phyloP scores from a whole-genome alignment of 2,113 vertebrate genomes.

The Peromyscus maniculatus region DNA sequence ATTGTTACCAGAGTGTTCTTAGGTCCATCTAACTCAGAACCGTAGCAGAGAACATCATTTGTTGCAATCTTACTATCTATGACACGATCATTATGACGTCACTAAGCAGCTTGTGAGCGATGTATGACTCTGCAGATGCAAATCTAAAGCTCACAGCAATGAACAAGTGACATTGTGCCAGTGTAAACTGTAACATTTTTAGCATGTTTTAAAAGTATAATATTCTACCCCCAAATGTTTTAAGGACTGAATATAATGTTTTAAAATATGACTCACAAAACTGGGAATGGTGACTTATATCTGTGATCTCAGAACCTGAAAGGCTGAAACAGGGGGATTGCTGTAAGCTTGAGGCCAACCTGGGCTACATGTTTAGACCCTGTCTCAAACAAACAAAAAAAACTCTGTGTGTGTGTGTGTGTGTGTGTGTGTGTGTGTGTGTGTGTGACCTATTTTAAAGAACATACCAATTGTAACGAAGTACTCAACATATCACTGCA shows the following conservation, averaged over 20 bases:
- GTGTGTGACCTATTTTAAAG: neutral
- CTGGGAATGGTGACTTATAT: neutral
- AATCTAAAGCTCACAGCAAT: neutral
- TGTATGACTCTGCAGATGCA: neutral
- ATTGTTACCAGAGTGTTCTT: slow-evolving; percentile 55
- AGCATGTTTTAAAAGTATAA: slow-evolving; percentile 32
- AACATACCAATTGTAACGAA: slow-evolving; percentile 1
- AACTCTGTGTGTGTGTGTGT: too few relatives aligned
- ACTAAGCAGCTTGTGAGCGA: neutral
- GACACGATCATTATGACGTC: slow-evolving; percentile 71
- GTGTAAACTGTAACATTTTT: slow-evolving; percentile 15
- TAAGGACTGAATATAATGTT: slow-evolving; percentile 32
- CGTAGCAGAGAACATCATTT: neutral
- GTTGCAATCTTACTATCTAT: slow-evolving; percentile 28
- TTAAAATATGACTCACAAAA: slow-evolving; percentile 30
- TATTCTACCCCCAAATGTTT: slow-evolving; percentile 14
- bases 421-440: too few relatives aligned
- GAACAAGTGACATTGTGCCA: neutral
- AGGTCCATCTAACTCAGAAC: slow-evolving; percentile 67
- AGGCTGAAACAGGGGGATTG: neutral
- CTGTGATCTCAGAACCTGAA: neutral
- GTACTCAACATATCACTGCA: slow-evolving; percentile 7
- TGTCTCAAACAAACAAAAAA: neutral
- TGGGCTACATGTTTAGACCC: neutral
- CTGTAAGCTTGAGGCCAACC: neutral